phyloP scores from a whole-genome alignment of 2,797 vertebrate genomes.

The Xenops minutus region DNA sequence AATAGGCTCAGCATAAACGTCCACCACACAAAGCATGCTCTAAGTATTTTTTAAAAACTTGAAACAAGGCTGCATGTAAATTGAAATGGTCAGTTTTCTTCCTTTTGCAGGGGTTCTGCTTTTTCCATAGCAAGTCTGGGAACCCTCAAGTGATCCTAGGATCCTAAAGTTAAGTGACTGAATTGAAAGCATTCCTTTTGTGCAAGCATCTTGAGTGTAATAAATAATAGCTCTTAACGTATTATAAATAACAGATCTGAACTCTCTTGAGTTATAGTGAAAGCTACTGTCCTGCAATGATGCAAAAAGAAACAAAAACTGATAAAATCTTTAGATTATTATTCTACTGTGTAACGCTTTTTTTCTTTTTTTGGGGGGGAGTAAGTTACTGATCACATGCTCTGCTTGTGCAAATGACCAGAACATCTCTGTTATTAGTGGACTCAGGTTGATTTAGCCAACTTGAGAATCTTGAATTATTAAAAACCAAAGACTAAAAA shows the following conservation, averaged over 20 bases:
- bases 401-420: neutral
- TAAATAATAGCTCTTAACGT: neutral
- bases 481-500: neutral
- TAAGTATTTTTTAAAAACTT: neutral
- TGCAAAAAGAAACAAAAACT: neutral
- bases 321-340: conserved; percentile 9
- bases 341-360: neutral
- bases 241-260: neutral
- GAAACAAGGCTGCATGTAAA: neutral
- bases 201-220: neutral
- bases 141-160: neutral
- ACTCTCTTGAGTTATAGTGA: neutral
- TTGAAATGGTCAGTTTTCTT: neutral
- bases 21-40: neutral
- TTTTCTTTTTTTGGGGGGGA: neutral
- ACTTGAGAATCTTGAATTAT: neutral
- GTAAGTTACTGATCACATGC: neutral
- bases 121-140: neutral
- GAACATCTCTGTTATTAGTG: neutral
- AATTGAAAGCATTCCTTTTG: neutral
- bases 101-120: neutral
- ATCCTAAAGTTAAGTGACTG: neutral
- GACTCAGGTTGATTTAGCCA: neutral
- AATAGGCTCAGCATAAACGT: neutral
- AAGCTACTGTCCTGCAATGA: neutral